Evolutionary conservation across 2,113 vertebrate species (phyloP), one percentile per base, ranked within the genome.

Genomic region (Oenanthe oenanthe): DNA sequence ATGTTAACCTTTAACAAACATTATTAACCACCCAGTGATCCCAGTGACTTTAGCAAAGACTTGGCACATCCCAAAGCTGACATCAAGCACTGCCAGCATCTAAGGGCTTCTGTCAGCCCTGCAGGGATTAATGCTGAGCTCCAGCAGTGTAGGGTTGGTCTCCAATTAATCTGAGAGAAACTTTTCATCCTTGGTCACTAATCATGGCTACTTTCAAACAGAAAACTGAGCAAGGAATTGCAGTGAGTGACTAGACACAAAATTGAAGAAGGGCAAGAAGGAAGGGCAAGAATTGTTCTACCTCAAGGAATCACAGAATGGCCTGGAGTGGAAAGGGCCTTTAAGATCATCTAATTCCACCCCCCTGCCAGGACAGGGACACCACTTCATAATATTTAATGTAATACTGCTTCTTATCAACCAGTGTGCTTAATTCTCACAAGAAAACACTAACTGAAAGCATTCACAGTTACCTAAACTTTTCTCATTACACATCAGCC

Each of bases 291-390:
- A 71, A 4, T 17, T n/a, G 5, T 4, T 42, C 17, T 31, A 17
- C 4, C 34, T 54, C 31, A 19, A 6, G 22, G 62, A 68, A 63
- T 43, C 36, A 42, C 31, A 31, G n/a, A 34, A 50, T 3, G 4
- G 42, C 10, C 48, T 54, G 71, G 6, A 3, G 13, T 56, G 34
- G 31, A 57, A 76, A 5, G 4, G 13, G 38, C 31, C 3, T 56
- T 62, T 6, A 24, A 56, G 21, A 24, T 3, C 25, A 50, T 4
- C 8, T n/a, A 47, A 5, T 65, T 60, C 24, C n/a, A 53, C 0
- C 6, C 6, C 16, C 3, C 19, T 11, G 5, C 11, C 34, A 32
- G 7, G 34, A 24, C 1, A 4, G 34, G 9, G 40, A 34, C 19
- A 34, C 2, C 17, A n/a, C 43, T 45, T 20, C 43, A 25, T 34